phyloP scores from a whole-genome alignment of 2,888 invertebrate genomes.

The Mantis religiosa region DNA sequence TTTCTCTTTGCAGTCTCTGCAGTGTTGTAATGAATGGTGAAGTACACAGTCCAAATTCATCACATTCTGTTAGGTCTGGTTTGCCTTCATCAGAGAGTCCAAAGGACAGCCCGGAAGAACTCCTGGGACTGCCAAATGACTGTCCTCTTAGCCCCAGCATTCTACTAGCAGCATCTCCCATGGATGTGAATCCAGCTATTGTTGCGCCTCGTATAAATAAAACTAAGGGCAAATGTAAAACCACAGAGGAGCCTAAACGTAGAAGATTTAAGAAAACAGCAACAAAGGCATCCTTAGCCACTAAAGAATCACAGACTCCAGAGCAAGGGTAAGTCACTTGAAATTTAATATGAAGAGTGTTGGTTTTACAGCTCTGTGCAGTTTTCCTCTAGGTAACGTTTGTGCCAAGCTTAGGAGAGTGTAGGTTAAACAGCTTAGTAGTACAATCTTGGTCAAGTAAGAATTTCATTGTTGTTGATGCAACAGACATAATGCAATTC shows the following conservation, averaged over 20 bases:
- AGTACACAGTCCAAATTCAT: background rate
- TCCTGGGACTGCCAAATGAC: slow-evolving; percentile 23
- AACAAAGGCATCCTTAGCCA: background rate
- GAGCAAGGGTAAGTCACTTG: background rate
- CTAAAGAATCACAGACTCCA: background rate
- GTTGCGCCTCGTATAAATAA: background rate
- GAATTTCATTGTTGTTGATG: too few species aligned
- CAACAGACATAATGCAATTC: too few species aligned
- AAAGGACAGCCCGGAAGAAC: slow-evolving; percentile 14
- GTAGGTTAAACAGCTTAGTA: background rate
- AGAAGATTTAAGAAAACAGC: background rate
- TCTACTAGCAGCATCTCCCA: slow-evolving; percentile 30
- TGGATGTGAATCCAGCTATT: slow-evolving; percentile 24
- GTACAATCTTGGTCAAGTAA: background rate
- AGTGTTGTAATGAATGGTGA: slow-evolving; percentile 7
- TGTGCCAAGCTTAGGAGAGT: background rate
- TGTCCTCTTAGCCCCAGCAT: slow-evolving; percentile 31
- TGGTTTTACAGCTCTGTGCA: background rate
- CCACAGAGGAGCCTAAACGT: background rate
- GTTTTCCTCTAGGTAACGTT: background rate
- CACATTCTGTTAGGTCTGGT: background rate
- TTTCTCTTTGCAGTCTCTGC: background rate
- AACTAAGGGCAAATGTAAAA: background rate
- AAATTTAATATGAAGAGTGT: background rate
- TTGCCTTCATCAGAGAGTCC: background rate